Conservation (phyloP, 2,113 vertebrate genomes). For the Taurulus bubalis region DNA sequence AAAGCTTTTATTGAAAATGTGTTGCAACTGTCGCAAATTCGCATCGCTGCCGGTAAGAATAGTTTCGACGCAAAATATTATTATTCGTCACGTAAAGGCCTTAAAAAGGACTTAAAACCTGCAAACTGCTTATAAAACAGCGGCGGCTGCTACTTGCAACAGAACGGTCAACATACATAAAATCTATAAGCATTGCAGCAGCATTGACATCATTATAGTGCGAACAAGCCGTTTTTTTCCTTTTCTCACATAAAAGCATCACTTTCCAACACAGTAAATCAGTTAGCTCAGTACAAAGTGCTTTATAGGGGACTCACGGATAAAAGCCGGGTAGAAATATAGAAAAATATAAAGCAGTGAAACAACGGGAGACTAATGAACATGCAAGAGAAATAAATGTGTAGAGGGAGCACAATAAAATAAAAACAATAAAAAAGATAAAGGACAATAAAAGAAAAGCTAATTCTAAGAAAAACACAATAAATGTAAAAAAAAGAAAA, state of each 20-base stretch:
- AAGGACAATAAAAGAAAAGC: constrained; percentile 36
- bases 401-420: constrained; percentile 49
- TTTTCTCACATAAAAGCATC: neutral
- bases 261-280: neutral
- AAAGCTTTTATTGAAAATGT: no score
- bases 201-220: neutral
- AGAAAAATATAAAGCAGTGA: constrained; percentile 22
- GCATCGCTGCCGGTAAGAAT: no score
- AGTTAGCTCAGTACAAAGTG: neutral
- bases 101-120: neutral
- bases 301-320: constrained; percentile 1
- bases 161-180: neutral
- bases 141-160: neutral
- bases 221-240: neutral
- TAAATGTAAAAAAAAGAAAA: constrained; percentile 26
- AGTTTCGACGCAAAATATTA: neutral
- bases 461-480: constrained; percentile 27
- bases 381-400: constrained; percentile 7
- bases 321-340: neutral
- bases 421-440: constrained; percentile 46
- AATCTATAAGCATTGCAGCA: neutral
- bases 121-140: neutral
- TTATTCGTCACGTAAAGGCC: neutral
- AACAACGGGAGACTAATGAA: constrained; percentile 70
- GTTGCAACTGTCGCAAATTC: no score